Percentiles rank a stretch among this genome's conserved stretches.
Conservation (phyloP, 2,113 vertebrate species). For the Mola mola region DNA sequence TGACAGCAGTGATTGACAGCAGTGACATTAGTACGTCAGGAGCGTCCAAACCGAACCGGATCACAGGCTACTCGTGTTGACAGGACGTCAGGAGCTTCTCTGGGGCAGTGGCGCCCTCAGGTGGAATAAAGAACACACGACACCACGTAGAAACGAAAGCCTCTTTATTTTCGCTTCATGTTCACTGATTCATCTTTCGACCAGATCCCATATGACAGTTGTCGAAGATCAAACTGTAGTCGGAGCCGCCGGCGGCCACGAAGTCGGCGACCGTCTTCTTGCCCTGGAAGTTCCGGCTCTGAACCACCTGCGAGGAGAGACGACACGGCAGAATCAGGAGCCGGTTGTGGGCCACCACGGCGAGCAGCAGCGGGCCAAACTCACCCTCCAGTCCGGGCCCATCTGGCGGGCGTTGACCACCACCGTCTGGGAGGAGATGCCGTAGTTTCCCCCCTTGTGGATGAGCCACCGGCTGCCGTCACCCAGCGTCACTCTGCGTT, state of each 20-base stretch:
- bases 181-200: constrained; percentile 57
- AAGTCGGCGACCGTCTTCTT: constrained; percentile 40
- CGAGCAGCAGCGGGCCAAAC: too few species aligned
- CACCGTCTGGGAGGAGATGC: constrained; percentile 62
- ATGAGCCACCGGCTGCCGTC: constrained; percentile 67
- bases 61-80: too few species aligned
- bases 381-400: constrained; percentile 56
- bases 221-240: constrained; percentile 55
- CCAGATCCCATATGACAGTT: constrained; percentile 63
- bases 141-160: too few species aligned
- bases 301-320: constrained; percentile 36
- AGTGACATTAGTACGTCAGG: too few species aligned
- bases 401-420: constrained; percentile 68
- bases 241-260: constrained; percentile 5
- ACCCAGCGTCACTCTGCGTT: constrained; percentile 58
- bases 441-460: constrained; percentile 67
- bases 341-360: too few species aligned
- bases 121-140: not conserved
- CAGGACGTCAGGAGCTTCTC: too few species aligned
- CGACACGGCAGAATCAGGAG: too few species aligned
- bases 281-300: constrained; percentile 48
- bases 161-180: too few species aligned
- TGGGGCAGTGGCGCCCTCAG: too few species aligned
- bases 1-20: too few species aligned
- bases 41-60: too few species aligned